A percentile compares a stretch with the other conserved stretches of the same genome.
phyloP scores from a whole-genome alignment of 2,113 vertebrate species.

The Glareola pratincola region DNA sequence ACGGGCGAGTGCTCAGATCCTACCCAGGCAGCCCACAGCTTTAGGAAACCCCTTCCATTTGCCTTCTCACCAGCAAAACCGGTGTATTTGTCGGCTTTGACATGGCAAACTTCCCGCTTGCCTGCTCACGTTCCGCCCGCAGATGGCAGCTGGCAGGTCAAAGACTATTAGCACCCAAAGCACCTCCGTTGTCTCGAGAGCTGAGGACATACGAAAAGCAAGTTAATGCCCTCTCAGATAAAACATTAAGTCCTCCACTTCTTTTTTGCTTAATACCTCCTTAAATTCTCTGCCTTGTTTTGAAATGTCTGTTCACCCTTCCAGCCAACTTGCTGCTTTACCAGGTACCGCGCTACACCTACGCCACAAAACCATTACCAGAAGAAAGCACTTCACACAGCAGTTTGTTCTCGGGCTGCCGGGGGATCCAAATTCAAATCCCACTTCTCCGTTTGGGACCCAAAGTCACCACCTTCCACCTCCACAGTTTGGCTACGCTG shows the following conservation, averaged over 20 bases:
- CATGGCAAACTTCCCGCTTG: neutral
- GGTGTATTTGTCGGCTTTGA: neutral
- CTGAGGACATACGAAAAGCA: neutral
- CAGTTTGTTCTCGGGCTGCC: neutral
- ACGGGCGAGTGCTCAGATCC: neutral
- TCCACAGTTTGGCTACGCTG: neutral
- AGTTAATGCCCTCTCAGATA: neutral
- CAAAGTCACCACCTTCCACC: neutral
- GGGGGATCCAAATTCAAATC: neutral
- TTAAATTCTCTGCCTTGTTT: neutral
- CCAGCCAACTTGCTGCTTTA: neutral
- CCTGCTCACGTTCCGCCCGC: neutral
- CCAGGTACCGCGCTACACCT: no score
- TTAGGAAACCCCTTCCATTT: neutral
- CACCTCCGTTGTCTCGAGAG: neutral
- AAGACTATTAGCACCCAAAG: neutral
- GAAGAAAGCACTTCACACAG: neutral
- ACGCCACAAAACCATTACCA: neutral
- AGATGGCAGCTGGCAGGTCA: neutral
- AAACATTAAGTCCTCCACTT: neutral
- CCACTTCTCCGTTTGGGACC: neutral
- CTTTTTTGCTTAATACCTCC: neutral
- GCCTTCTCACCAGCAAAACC: neutral
- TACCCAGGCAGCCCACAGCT: neutral
- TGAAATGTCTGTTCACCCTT: neutral